A percentile compares a stretch with the other conserved stretches of the same genome.
phyloP scores from a whole-genome alignment of 2,113 vertebrate species.

The Phodopus roborovskii region DNA sequence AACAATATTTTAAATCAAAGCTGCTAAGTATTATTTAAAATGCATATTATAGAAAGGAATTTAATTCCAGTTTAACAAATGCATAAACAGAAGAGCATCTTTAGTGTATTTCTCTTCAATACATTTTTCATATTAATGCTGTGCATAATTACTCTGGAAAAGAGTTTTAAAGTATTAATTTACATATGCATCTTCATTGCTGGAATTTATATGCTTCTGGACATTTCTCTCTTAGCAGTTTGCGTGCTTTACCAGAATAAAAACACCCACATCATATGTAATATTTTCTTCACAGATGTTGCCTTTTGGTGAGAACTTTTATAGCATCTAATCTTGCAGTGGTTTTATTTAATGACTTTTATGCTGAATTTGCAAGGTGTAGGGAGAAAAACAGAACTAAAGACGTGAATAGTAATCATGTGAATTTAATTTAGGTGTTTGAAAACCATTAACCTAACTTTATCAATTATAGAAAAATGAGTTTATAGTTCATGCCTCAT shows the following conservation, averaged over 20 bases:
- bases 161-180: not conserved
- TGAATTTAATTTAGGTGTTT: constrained; percentile 22
- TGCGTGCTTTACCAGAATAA: not conserved
- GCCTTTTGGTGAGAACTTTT: constrained; percentile 33
- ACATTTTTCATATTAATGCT: not conserved
- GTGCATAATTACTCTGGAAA: not conserved
- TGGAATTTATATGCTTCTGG: not conserved
- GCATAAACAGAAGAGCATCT: not conserved
- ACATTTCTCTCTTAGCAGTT: not conserved
- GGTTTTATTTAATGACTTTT: not conserved
- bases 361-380: constrained; percentile 29
- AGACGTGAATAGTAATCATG: not conserved
- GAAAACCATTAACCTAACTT: not conserved
- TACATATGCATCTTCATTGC: constrained; percentile 22
- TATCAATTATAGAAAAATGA: constrained; percentile 44
- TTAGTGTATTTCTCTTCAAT: constrained; percentile 41
- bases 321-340: not conserved
- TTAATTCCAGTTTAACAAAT: constrained; percentile 15
- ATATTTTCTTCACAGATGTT: not conserved
- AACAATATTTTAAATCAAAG: not conserved
- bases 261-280: not conserved
- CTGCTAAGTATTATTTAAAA: not conserved
- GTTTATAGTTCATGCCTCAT: constrained; percentile 29
- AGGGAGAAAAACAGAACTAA: constrained; percentile 37
- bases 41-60: not conserved